Percentiles rank a stretch among this genome's conserved stretches.
Conservation (phyloP, 2,888 invertebrate species). For the Orthonychiurus folsomi region DNA sequence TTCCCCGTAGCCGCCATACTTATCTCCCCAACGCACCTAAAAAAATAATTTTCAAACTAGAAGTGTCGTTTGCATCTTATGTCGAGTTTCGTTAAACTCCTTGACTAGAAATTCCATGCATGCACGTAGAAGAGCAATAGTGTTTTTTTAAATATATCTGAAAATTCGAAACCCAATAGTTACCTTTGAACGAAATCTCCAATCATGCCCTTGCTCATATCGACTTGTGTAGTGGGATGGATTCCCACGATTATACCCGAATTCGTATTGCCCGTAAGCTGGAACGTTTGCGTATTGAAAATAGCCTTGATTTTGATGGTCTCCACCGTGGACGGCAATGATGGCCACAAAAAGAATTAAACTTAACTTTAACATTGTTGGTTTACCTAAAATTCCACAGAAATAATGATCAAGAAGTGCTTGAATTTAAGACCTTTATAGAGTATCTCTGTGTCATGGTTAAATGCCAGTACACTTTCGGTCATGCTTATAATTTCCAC, state of each 20-base stretch:
- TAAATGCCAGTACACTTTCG: neutral
- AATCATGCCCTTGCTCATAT: conserved; percentile 43
- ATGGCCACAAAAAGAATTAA: neutral
- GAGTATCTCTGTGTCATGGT: neutral
- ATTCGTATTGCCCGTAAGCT: conserved; percentile 38
- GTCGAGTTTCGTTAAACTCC: too few species aligned
- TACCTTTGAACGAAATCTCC: conserved; percentile 43
- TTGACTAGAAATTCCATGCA: too few species aligned
- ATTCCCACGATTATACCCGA: conserved; percentile 41
- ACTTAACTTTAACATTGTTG: neutral
- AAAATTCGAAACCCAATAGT: conserved; percentile 11
- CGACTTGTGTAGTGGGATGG: conserved; percentile 43
- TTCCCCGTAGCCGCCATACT: conserved; percentile 42
- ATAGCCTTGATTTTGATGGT: conserved; percentile 36
- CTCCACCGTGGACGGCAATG: neutral
- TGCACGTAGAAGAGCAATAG: too few species aligned
- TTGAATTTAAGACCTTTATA: neutral
- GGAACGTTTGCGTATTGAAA: conserved; percentile 44
- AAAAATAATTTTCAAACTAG: conserved; percentile 10
- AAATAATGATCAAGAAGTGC: neutral
- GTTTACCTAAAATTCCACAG: neutral
- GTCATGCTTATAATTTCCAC: neutral
- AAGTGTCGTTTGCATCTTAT: neutral
- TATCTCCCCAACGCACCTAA: conserved; percentile 43
- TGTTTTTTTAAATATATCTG: too few species aligned